Conservation (phyloP, 1,140 invertebrate species). For the Tenebrio molitor region DNA sequence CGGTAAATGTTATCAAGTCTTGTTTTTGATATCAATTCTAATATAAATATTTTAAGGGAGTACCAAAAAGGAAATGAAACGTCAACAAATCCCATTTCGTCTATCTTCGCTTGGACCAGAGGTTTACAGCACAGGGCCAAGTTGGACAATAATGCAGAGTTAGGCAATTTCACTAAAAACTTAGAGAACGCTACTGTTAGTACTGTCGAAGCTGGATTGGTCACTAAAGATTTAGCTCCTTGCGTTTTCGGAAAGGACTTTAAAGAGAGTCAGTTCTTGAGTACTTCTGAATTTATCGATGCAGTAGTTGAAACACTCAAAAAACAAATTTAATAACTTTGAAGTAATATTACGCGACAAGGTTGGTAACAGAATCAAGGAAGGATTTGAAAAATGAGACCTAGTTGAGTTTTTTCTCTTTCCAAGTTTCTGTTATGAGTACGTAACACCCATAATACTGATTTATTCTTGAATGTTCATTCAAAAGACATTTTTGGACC, state of each 20-base stretch:
- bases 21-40: background rate
- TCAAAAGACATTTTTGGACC: no score
- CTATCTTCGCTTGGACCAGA: slow-evolving; percentile 97
- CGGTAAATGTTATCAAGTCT: slow-evolving; percentile 67
- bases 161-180: slow-evolving; percentile 83
- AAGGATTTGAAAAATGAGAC: no score
- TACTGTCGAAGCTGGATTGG: slow-evolving; percentile 91
- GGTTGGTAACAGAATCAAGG: no score
- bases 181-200: slow-evolving; percentile 91
- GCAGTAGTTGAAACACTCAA: background rate
- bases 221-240: slow-evolving; percentile 98
- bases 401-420: no score
- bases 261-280: slow-evolving; percentile 33
- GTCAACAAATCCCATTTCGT: slow-evolving; percentile 97
- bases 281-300: slow-evolving; percentile 28
- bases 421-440: no score
- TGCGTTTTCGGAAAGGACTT: slow-evolving; percentile 86
- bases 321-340: no score
- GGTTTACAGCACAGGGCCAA: slow-evolving; percentile 93
- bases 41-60: slow-evolving; percentile 62
- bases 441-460: no score
- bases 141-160: slow-evolving; percentile 84
- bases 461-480: no score
- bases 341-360: no score
- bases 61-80: slow-evolving; percentile 96